These are phyloP conservation scores for Sesamia inferens DNA, from an alignment of 2,888 invertebrate species.

Conservation along the genomic window DNA sequence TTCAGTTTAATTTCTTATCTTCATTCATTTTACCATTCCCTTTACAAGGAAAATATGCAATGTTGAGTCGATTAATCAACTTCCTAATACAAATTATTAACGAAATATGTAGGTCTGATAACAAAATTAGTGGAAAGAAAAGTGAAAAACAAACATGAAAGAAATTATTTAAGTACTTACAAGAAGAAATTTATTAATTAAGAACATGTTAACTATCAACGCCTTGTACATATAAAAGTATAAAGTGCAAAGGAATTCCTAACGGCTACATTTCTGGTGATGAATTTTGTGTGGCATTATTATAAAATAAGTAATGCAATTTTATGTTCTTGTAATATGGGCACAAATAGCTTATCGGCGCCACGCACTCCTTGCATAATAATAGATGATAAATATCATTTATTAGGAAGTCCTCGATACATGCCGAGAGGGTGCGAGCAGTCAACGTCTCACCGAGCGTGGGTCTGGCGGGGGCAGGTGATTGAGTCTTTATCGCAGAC, in stretches of 20 bases:
- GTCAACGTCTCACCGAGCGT: conserved; percentile 60
- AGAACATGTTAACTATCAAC: neutral
- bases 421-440: conserved; percentile 66
- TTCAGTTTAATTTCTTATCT: neutral
- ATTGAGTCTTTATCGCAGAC: conserved; percentile 82
- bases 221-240: neutral
- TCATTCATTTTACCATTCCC: neutral
- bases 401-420: conserved; percentile 72
- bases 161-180: neutral
- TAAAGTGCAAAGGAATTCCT: neutral
- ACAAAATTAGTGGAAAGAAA: neutral
- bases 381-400: conserved; percentile 77
- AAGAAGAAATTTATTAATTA: neutral
- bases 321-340: conserved; percentile 18
- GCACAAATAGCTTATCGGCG: conserved; percentile 68
- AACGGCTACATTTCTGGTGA: neutral
- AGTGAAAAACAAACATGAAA: neutral
- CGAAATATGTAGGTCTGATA: neutral
- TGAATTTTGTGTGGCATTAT: neutral
- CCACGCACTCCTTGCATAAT: conserved; percentile 73
- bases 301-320: neutral
- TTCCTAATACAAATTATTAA: conserved; percentile 10
- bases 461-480: conserved; percentile 80
- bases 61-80: conserved; percentile 21
- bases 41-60: conserved; percentile 25